Conservation (phyloP, 2,797 vertebrate genomes). For the Carapus acus region DNA sequence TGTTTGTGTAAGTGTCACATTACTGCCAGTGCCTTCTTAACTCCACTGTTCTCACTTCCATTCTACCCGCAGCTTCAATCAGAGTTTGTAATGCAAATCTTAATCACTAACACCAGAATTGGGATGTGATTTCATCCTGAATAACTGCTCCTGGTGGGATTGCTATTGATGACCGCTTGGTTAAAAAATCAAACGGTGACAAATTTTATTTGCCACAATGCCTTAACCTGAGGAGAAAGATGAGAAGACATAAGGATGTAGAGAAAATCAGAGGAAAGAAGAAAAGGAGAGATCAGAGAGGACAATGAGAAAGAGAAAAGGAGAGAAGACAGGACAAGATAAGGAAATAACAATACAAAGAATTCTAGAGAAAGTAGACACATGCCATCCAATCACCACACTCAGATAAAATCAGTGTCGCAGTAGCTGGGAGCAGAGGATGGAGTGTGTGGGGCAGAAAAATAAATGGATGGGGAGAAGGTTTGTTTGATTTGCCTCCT, state of each 20-base stretch:
- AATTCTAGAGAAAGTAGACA: constrained; percentile 6
- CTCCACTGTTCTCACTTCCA: not conserved
- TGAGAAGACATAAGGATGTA: no score
- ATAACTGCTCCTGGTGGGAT: not conserved
- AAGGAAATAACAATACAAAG: not conserved
- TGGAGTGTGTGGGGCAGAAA: constrained; percentile 47
- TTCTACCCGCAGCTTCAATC: not conserved
- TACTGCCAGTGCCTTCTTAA: constrained; percentile 12
- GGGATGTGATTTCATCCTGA: constrained; percentile 7
- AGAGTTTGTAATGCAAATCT: constrained; percentile 16
- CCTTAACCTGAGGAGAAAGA: no score
- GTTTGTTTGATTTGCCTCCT: constrained; percentile 48
- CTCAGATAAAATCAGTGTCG: constrained; percentile 41
- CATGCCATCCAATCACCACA: constrained; percentile 24
- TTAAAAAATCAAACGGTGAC: no score
- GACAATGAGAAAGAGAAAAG: no score
- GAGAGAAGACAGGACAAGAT: not conserved
- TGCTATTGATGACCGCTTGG: constrained; percentile 1
- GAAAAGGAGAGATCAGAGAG: no score
- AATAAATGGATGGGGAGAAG: constrained; percentile 53
- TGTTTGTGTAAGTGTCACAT: constrained; percentile 15
- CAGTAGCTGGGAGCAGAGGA: constrained; percentile 36
- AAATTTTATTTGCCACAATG: no score
- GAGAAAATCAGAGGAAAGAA: no score
- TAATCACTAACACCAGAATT: constrained; percentile 1